These are phyloP conservation scores for Leguminivora glycinivorella DNA, from an alignment of 1,140 invertebrate genomes.

Conservation along the genomic window DNA sequence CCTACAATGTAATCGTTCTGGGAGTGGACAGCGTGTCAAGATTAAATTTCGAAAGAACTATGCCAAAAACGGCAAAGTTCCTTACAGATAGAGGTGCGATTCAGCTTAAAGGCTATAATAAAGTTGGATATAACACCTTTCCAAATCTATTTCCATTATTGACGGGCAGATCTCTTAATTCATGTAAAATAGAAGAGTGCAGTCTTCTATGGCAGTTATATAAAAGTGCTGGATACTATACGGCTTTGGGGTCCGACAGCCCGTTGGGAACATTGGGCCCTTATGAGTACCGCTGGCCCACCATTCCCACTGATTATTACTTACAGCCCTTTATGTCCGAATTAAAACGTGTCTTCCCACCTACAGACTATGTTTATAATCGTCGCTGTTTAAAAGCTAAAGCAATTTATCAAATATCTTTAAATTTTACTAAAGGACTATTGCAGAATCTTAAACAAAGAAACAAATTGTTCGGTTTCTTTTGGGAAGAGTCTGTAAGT, in stretches of 20 bases:
- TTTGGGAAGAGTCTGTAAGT: slow-evolving; percentile 88
- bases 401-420: slow-evolving; percentile 44
- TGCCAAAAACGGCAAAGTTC: slow-evolving; percentile 85
- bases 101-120: slow-evolving; percentile 90
- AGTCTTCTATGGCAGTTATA: slow-evolving; percentile 90
- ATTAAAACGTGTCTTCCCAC: slow-evolving; percentile 79
- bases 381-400: too few relatives aligned
- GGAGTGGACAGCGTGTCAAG: slow-evolving; percentile 94
- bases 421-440: slow-evolving; percentile 82
- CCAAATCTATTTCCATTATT: slow-evolving; percentile 84
- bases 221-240: slow-evolving; percentile 85
- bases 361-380: slow-evolving; percentile 60
- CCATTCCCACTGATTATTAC: slow-evolving; percentile 91
- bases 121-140: slow-evolving; percentile 91
- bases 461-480: slow-evolving; percentile 86
- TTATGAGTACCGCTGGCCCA: slow-evolving; percentile 88
- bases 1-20: slow-evolving; percentile 86
- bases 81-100: slow-evolving; percentile 82
- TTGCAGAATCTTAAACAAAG: slow-evolving; percentile 72
- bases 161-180: too few relatives aligned
- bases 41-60: slow-evolving; percentile 90
- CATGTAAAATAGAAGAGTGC: slow-evolving; percentile 69
- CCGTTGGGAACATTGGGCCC: slow-evolving; percentile 81
- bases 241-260: slow-evolving; percentile 90
- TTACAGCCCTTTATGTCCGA: slow-evolving; percentile 86